phyloP scores from a whole-genome alignment of 2,888 invertebrate species.

The Cataglyphis livida region DNA sequence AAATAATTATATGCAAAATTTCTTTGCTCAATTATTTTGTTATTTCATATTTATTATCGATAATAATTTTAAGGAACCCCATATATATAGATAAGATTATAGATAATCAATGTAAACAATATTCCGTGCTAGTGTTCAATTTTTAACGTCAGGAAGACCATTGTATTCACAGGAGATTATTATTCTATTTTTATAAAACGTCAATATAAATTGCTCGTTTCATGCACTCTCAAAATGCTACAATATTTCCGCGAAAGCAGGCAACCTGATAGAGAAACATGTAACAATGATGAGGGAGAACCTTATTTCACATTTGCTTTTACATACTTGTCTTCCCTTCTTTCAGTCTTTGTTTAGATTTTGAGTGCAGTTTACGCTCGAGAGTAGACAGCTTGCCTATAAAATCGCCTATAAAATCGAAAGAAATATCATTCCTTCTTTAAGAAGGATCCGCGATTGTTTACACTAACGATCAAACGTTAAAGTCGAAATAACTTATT shows the following conservation, averaged over 20 bases:
- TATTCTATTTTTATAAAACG: conserved; percentile 31
- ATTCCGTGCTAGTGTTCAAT: conserved; percentile 42
- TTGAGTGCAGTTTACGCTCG: conserved; percentile 82
- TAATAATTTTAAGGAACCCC: conserved; percentile 60
- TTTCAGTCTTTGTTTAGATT: conserved; percentile 82
- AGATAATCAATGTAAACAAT: conserved; percentile 37
- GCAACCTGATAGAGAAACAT: conserved; percentile 64
- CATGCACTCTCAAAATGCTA: conserved; percentile 72
- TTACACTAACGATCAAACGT: conserved; percentile 16
- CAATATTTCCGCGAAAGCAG: conserved; percentile 53
- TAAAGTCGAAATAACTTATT: not conserved
- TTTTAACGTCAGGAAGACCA: conserved; percentile 39
- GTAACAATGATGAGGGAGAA: conserved; percentile 65
- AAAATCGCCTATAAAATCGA: conserved; percentile 82
- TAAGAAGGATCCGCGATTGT: not conserved
- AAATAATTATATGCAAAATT: conserved; percentile 5
- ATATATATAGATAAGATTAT: conserved; percentile 45
- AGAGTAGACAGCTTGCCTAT: conserved; percentile 83
- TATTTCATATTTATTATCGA: not conserved
- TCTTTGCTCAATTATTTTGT: not conserved
- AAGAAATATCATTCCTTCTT: conserved; percentile 67
- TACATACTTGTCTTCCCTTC: conserved; percentile 83
- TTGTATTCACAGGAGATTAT: conserved; percentile 28
- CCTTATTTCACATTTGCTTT: conserved; percentile 70
- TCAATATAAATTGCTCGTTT: conserved; percentile 54